Conservation (phyloP, 2,797 vertebrate species). For the Sitta carolinensis region DNA sequence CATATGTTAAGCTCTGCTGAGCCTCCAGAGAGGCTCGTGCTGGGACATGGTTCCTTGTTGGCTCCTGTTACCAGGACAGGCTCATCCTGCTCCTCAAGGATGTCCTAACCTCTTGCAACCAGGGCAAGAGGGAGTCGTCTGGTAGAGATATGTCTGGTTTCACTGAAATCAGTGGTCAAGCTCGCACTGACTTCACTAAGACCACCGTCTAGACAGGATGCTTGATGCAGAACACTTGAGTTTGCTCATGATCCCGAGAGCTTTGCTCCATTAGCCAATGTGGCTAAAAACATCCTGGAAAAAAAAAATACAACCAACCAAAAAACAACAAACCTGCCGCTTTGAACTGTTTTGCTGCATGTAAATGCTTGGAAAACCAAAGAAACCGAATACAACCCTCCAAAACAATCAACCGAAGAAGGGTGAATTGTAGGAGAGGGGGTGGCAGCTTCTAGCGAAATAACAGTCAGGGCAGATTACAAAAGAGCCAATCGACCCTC, state of each 20-base stretch:
- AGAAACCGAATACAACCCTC: not conserved
- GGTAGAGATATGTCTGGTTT: constrained; percentile 56
- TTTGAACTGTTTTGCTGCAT: constrained; percentile 50
- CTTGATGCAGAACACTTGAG: not conserved
- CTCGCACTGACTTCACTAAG: constrained; percentile 38
- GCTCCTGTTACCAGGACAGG: not conserved
- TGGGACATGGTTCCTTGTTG: constrained; percentile 8
- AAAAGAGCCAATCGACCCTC: not conserved
- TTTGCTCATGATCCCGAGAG: not conserved
- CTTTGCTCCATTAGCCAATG: constrained; percentile 64
- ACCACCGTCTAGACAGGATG: constrained; percentile 33
- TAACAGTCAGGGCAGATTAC: constrained; percentile 60
- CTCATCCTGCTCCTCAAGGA: constrained; percentile 16
- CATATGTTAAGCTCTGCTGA: constrained; percentile 10
- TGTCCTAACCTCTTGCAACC: not conserved
- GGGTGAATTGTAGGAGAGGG: not conserved
- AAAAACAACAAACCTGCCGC: constrained; percentile 29
- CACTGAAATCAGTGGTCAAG: constrained; percentile 29
- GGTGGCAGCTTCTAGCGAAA: not conserved
- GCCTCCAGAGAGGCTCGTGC: not conserved
- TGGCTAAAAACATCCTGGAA: constrained; percentile 53
- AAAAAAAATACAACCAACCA: not conserved
- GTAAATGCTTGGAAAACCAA: not conserved
- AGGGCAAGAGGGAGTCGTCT: not conserved
- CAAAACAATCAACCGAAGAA: not conserved